Evolutionary conservation across 2,113 vertebrate genomes (phyloP).

Genomic region (Syngnathus typhle): DNA sequence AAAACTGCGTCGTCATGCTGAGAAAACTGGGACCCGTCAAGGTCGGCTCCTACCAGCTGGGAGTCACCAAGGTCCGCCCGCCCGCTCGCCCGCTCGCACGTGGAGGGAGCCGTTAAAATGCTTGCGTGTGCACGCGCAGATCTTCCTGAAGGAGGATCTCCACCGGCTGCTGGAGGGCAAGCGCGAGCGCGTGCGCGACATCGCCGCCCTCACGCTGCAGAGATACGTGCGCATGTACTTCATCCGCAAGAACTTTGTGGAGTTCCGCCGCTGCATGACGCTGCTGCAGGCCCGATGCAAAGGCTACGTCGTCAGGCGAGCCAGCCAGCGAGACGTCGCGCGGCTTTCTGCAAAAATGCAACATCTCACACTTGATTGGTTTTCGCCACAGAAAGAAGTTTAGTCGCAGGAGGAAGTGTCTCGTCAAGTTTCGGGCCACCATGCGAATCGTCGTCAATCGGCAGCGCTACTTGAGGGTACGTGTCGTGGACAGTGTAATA

Average conservation of each 20-base stretch:
- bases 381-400: conserved; percentile 60
- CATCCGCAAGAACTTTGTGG: conserved; percentile 72
- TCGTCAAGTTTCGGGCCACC: conserved; percentile 79
- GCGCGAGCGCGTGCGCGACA: conserved; percentile 75
- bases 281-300: conserved; percentile 75
- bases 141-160: conserved; percentile 90
- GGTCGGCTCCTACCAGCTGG: conserved; percentile 78
- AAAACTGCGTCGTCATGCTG: conserved; percentile 82
- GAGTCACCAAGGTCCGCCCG: conserved; percentile 82
- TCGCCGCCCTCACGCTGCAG: conserved; percentile 83
- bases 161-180: conserved; percentile 90
- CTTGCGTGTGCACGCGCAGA: conserved; percentile 55
- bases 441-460: conserved; percentile 79
- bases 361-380: background rate
- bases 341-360: background rate
- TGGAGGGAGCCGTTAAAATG: background rate
- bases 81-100: background rate
- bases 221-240: conserved; percentile 77
- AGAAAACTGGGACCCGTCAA: conserved; percentile 78
- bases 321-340: conserved; percentile 49
- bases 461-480: conserved; percentile 86
- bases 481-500: conserved; percentile 11
- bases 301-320: conserved; percentile 83
- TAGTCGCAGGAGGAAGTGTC: conserved; percentile 71
- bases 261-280: conserved; percentile 70